Evolutionary conservation across 2,797 vertebrate genomes (phyloP).

Genomic region (Xiphorhynchus erythropygius): DNA sequence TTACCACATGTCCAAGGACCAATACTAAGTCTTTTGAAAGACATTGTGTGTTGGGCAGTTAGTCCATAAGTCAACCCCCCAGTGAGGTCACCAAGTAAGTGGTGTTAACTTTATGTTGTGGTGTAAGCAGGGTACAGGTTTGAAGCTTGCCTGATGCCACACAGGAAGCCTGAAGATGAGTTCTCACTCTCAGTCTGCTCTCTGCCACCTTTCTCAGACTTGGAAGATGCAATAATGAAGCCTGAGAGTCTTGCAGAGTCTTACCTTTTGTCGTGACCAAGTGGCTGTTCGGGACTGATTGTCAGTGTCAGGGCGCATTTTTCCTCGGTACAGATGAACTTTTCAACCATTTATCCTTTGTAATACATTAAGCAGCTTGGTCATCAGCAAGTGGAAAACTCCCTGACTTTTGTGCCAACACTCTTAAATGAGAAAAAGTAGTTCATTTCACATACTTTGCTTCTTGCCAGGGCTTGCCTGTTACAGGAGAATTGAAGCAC

Average conservation of each 20-base stretch:
- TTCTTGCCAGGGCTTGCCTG: conserved; percentile 1
- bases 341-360: neutral
- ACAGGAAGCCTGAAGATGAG: neutral
- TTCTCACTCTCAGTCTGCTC: neutral
- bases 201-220: neutral
- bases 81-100: neutral
- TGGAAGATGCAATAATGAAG: neutral
- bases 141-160: neutral
- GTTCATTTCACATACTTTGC: neutral
- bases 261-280: neutral
- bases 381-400: neutral
- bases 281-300: neutral
- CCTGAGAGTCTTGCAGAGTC: neutral
- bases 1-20: neutral
- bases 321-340: neutral
- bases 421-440: neutral
- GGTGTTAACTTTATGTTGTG: neutral
- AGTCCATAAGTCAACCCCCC: neutral
- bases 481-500: neutral
- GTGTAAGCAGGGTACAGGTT: neutral
- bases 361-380: neutral
- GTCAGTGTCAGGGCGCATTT: neutral
- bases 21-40: neutral
- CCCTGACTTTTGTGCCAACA: neutral
- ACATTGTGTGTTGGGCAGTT: neutral